Conservation (phyloP, 2,888 invertebrate genomes). For the Phyto melanocephala region DNA sequence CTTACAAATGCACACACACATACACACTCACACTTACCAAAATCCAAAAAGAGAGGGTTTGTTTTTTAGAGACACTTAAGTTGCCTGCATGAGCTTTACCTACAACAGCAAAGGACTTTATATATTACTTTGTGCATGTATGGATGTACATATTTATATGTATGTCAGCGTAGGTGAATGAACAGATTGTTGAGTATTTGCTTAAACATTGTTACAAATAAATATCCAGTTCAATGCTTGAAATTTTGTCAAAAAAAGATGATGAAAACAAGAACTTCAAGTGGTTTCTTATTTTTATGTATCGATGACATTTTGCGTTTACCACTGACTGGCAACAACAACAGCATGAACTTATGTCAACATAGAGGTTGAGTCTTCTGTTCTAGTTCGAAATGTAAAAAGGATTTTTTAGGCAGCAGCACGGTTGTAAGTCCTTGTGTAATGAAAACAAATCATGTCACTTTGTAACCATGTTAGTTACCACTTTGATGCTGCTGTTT, state of each 20-base stretch:
- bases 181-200: conserved; percentile 76
- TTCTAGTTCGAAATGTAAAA: not conserved
- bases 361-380: conserved; percentile 32
- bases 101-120: conserved; percentile 15
- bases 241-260: conserved; percentile 20
- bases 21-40: conserved; percentile 57
- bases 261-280: conserved; percentile 41
- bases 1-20: conserved; percentile 50
- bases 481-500: conserved; percentile 59
- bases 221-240: conserved; percentile 46
- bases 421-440: not conserved
- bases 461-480: conserved; percentile 58
- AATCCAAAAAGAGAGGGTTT: conserved; percentile 69
- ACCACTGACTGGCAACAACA: conserved; percentile 22
- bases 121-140: conserved; percentile 57
- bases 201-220: conserved; percentile 61
- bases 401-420: not conserved
- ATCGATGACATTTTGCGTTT: conserved; percentile 62
- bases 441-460: conserved; percentile 38
- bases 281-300: conserved; percentile 62
- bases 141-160: conserved; percentile 48
- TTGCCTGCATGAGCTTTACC: conserved; percentile 9
- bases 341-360: conserved; percentile 55
- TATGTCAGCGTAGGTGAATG: conserved; percentile 65
- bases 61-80: conserved; percentile 30